Base-by-base conservation (phyloP, 2,888 invertebrate species). In the Pseudanteris insignis region DNA sequence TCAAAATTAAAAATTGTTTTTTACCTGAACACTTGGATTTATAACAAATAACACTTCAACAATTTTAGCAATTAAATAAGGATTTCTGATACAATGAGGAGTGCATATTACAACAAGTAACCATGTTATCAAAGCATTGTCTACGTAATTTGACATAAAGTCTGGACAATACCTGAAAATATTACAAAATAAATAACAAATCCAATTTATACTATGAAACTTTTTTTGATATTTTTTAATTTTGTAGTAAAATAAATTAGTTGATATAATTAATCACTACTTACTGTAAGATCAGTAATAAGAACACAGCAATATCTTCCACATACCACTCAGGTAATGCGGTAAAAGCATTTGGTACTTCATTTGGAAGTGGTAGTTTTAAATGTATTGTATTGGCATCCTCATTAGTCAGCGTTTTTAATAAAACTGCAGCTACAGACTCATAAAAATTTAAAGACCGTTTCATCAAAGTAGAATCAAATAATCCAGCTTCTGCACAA, bases 271-370 rank as follows among this genome's bases (percentile, higher is more conserved):
- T n/a, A n/a, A n/a, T n/a, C n/a, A 14, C 5, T 2, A 88, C 92
- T 90, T 82, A 94, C 93, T 94, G 94, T 73, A 96, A 86, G 2
- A 92, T 88, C 77, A 96, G 96, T 21, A 96, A 86, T 73, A 97
- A 85, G 81, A 97, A 94, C 81, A 98, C 97, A 7, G 97, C 95
- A 70, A 97, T 90, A 78, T 98, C 97, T 81, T 98, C 98, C 68
- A 98, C 88, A 80, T 95, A 94, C 91, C 96, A 97, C 83, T 98
- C 97, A 28, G 98, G 98, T 75, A 94, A 85, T 70, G 96, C 93
- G 44, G 90, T 88, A 84, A 96, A 97, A 69, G 89, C 85, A 68
- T 86, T 84, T 9, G 91, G 87, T 37, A 88, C 83, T 67, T 86
- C 86, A 25, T 85, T 83, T 33, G 85, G 84, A 34, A 84, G 78